Conservation (phyloP, 2,797 vertebrate genomes). For the Taenioides sp. region DNA sequence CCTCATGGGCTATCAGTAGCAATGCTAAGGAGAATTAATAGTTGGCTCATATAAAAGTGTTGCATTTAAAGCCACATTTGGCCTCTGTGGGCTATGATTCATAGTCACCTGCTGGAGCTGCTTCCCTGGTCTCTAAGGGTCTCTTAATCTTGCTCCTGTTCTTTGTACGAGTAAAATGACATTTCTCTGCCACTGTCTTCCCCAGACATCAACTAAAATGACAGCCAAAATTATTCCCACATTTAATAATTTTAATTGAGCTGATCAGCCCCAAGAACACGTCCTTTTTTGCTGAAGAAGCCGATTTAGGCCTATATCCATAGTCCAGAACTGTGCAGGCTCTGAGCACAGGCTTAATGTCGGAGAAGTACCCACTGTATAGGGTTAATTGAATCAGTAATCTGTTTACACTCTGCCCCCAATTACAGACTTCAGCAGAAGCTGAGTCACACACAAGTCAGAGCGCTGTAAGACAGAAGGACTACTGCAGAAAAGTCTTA, state of each 20-base stretch:
- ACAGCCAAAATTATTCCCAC: slow-evolving; percentile 54
- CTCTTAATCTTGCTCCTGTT: slow-evolving; percentile 48
- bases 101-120: slow-evolving; percentile 33
- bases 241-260: slow-evolving; percentile 65
- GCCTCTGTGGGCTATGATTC: slow-evolving; percentile 21
- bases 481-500: not conserved
- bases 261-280: slow-evolving; percentile 34
- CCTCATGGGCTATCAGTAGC: slow-evolving; percentile 32
- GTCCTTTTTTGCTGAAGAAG: slow-evolving; percentile 6
- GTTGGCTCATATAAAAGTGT: slow-evolving; percentile 31
- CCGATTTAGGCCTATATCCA: slow-evolving; percentile 26
- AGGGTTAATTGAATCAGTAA: slow-evolving; percentile 61
- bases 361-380: slow-evolving; percentile 34
- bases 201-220: slow-evolving; percentile 46
- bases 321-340: slow-evolving; percentile 22
- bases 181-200: slow-evolving; percentile 51
- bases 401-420: slow-evolving; percentile 63
- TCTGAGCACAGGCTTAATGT: slow-evolving; percentile 28
- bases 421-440: slow-evolving; percentile 61
- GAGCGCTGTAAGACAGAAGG: slow-evolving; percentile 6
- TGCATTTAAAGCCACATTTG: slow-evolving; percentile 22
- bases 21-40: slow-evolving; percentile 26
- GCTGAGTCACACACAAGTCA: slow-evolving; percentile 32
- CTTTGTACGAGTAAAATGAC: slow-evolving; percentile 51
- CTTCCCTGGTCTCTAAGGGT: slow-evolving; percentile 47